Conservation (phyloP, 1,140 invertebrate species). For the Drosophila bipectinata region DNA sequence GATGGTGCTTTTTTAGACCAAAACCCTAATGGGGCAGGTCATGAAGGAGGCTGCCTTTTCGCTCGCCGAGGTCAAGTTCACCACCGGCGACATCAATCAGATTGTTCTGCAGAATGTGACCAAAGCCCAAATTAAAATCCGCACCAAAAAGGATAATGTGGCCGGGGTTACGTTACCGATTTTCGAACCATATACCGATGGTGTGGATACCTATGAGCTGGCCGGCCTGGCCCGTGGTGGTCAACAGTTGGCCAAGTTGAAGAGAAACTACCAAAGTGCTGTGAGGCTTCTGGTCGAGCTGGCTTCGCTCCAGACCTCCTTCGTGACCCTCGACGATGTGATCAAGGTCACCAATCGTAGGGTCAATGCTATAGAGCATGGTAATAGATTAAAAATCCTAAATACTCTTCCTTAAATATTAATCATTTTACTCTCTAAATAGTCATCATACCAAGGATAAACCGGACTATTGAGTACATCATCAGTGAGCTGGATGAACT, state of each 20-base stretch:
- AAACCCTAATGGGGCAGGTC: slow-evolving; percentile 99
- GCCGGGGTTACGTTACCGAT: slow-evolving; percentile 98
- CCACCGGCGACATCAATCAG: slow-evolving; percentile 99
- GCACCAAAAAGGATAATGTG: slow-evolving; percentile 99
- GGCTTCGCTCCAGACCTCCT: slow-evolving; percentile 98
- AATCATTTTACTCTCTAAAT: neutral
- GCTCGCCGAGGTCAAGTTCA: slow-evolving; percentile 99
- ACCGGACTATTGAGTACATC: slow-evolving; percentile 98
- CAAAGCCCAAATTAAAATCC: slow-evolving; percentile 99
- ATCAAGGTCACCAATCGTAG: slow-evolving; percentile 99
- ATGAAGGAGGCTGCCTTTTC: slow-evolving; percentile 99
- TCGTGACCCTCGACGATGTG: slow-evolving; percentile 98
- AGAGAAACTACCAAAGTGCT: slow-evolving; percentile 97
- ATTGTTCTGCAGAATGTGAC: slow-evolving; percentile 99
- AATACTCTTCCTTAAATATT: neutral
- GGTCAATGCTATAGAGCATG: slow-evolving; percentile 99
- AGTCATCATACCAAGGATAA: slow-evolving; percentile 99
- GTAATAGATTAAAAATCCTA: slow-evolving; percentile 84
- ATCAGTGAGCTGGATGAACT: slow-evolving; percentile 99
- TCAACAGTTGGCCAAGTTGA: slow-evolving; percentile 96
- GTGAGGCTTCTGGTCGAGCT: slow-evolving; percentile 96
- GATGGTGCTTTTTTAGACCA: slow-evolving; percentile 85
- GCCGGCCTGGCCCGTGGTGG: slow-evolving; percentile 97
- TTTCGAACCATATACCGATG: slow-evolving; percentile 98
- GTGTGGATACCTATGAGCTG: slow-evolving; percentile 96